Base-by-base conservation (phyloP, 2,113 vertebrate species). In the Gobius niger region DNA sequence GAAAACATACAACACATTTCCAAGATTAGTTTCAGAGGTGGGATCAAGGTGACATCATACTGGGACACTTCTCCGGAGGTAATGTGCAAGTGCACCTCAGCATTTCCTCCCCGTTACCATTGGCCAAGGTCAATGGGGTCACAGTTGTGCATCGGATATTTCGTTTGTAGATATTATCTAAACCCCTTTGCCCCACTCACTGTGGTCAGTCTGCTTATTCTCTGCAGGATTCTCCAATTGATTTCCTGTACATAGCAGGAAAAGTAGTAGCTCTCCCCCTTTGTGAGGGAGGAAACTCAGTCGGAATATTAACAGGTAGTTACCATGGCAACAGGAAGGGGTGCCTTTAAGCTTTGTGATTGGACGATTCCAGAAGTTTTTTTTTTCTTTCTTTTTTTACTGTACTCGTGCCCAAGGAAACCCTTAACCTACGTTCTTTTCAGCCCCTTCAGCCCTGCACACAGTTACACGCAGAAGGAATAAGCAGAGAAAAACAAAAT, bases 291-390 rank as follows among this genome's bases (percentile, higher is more conserved):
- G 75, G 82, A 81, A 90, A 91, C 90, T 88, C 86, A 73, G 68
- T 54, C 63, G 46, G 91, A 91, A 93, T 92, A 91, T 91, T 91
- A 92, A 93, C 89, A 89, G 83, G 84, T 83, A 86, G 91, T 91
- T 80, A 67, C 91, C 87, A 91, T 91, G 83, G 90, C 91, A 90
- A 92, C 90, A 89, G 77, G 84, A 65, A 72, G 84, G 82, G 83
- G 82, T 88, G 84, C 86, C 78, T 76, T 81, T 78, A 62, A 34
- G 66, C 44, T 13, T 11, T 11, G 73, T 5, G 80, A 91, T 91
- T 90, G 88, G 83, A 67, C 57, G 70, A 56, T 77, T 77, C 53
- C 61, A 64, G 56, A 50, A 59, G 47, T 49, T 67, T 63, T 13
- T 41, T 49, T 54, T 59, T 14, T 67, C n/a, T n/a, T n/a, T n/a